These are phyloP conservation scores for Aurelia aurita DNA, from an alignment of 30 jellyfish, hydroid and myxozoan species.

Conservation along the genomic window DNA sequence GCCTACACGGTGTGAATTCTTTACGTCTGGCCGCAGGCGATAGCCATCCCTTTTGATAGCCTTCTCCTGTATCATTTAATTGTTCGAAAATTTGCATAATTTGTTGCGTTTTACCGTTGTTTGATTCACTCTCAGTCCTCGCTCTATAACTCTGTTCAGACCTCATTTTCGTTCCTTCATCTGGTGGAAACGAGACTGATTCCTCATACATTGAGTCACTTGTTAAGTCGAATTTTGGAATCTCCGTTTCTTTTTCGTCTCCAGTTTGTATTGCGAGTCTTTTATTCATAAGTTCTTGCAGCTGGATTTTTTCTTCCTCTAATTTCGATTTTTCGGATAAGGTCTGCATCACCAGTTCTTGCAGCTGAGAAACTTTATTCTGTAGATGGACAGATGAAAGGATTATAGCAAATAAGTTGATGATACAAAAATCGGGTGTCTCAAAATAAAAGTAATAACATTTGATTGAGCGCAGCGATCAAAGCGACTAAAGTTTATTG, in stretches of 20 bases:
- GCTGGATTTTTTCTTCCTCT: conserved; percentile 81
- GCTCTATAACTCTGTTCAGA: conserved; percentile 10
- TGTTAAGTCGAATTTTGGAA: conserved; percentile 74
- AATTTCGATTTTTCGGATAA: conserved; percentile 83
- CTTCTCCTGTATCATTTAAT: conserved; percentile 94
- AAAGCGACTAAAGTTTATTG: too few species aligned
- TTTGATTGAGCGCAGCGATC: too few species aligned
- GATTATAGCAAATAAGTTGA: too few species aligned
- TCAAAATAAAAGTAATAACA: too few species aligned
- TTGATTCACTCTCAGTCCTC: conserved; percentile 55
- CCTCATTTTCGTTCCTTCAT: conserved; percentile 32
- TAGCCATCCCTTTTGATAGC: conserved; percentile 96
- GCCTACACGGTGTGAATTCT: conserved; percentile 87
- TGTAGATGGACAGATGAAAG: conserved; percentile 1
- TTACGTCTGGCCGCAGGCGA: conserved; percentile 91
- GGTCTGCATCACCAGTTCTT: conserved; percentile 85
- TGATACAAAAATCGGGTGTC: too few species aligned
- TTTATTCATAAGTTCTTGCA: conserved; percentile 87
- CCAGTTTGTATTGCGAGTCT: conserved; percentile 87
- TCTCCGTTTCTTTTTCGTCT: conserved; percentile 72
- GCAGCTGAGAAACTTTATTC: conserved; percentile 93
- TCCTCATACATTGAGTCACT: conserved; percentile 70
- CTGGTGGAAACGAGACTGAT: conserved; percentile 44
- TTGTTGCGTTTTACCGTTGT: conserved; percentile 84
- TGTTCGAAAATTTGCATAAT: conserved; percentile 93